Evolutionary conservation across 2,113 vertebrate genomes (phyloP), one percentile per base, ranked within the genome.

Genomic region (Arizona elegans): DNA sequence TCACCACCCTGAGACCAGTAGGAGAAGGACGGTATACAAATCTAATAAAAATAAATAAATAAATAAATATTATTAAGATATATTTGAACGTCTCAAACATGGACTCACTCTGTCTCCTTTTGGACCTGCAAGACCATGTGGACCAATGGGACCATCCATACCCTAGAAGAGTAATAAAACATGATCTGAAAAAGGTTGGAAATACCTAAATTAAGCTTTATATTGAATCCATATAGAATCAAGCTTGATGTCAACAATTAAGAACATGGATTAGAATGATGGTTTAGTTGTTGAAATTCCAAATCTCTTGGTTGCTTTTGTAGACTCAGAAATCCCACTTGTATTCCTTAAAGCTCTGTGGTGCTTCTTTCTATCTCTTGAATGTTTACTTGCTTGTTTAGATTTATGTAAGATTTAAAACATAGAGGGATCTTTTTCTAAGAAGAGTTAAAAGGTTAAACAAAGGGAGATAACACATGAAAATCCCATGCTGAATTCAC

Each of bases 71-170:
- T 92, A 85, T 81, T 23, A 85, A 89, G 33, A 9, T 29, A 81
- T 56, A 24, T 47, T 29, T 38, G 55, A 62, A 86, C 11, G 62
- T 33, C 54, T 90, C n/a, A 70, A 91, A 2, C 1, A 12, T 0
- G 43, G 0, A 98, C 99, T 99, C 98, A 99, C 99, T 96, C 98
- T 98, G 97, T 99, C 99, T 95, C 99, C 99, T 97, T 99, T 99
- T 11, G 99, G 99, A 95, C 99, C 99, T 94, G 99, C 99, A 86
- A 98, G 99, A 93, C 99, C 99, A 50, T 99, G 97, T 89, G 98
- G 98, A 96, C 99, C 99, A 29, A 96, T 6, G 88, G 99, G 98
- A 70, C 99, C 99, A 95, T 99, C 99, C 93, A 97, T 95, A 92
- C 99, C 99, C 99, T 99, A 95, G 59, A 95, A 96, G 93, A 93